phyloP scores from a whole-genome alignment of 1,140 invertebrate genomes.

The Penaeus chinensis region DNA sequence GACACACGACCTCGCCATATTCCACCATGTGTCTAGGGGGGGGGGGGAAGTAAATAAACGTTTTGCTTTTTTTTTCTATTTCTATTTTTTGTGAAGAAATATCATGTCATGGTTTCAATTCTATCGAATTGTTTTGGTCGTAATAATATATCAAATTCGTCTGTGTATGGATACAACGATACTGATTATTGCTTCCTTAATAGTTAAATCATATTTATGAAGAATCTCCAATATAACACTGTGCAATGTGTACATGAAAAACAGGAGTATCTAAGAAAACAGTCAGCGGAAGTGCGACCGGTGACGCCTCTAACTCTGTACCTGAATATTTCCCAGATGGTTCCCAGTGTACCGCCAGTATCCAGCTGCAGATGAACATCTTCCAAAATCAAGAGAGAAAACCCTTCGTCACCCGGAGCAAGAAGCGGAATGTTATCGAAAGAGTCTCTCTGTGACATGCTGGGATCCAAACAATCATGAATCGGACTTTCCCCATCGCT shows the following conservation, averaged over 20 bases:
- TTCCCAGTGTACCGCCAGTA: background rate
- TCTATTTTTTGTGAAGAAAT: background rate
- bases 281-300: no score
- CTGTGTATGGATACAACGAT: no score
- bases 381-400: constrained; percentile 50
- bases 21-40: constrained; percentile 49
- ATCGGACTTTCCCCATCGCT: background rate
- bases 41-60: background rate
- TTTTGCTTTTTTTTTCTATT: background rate
- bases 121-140: no score
- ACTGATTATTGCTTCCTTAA: no score
- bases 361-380: constrained; percentile 51
- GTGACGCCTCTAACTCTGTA: background rate
- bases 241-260: no score
- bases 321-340: constrained; percentile 58
- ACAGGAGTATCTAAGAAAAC: no score
- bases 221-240: no score
- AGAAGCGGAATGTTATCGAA: constrained; percentile 12
- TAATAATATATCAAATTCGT: no score
- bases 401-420: constrained; percentile 47
- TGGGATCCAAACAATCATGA: background rate
- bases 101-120: no score
- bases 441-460: background rate
- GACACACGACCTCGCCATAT: constrained; percentile 40
- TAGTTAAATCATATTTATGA: no score